phyloP scores from a whole-genome alignment of 2,113 vertebrate genomes.

The Takifugu flavidus region DNA sequence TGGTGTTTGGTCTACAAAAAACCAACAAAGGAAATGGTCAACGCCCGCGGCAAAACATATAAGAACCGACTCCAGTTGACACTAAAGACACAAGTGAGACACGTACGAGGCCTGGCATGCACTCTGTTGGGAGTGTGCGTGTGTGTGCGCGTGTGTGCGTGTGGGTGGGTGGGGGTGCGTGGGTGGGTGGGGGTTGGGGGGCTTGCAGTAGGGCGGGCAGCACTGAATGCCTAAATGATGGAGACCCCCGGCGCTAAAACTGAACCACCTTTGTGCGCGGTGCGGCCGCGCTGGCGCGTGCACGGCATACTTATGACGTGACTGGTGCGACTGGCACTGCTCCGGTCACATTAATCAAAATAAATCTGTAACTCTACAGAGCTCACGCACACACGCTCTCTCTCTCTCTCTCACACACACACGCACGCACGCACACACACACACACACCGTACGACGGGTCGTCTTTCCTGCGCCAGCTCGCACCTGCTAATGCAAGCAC shows the following conservation, averaged over 20 bases:
- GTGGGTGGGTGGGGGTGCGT: conserved; percentile 35
- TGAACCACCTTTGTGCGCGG: conserved; percentile 71
- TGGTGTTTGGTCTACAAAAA: conserved; percentile 94
- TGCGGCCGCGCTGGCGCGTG: conserved; percentile 71
- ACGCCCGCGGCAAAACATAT: neutral
- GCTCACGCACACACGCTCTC: conserved; percentile 14
- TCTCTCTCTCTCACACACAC: neutral
- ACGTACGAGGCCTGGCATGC: conserved; percentile 9
- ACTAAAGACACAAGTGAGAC: neutral
- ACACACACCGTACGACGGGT: neutral
- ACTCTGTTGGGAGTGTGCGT: conserved; percentile 42
- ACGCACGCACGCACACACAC: neutral
- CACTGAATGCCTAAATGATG: conserved; percentile 73
- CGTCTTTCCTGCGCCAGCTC: too few species aligned
- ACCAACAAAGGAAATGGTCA: conserved; percentile 35
- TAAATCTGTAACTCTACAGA: conserved; percentile 8
- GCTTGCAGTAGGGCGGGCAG: conserved; percentile 10
- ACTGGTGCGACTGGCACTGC: conserved; percentile 34
- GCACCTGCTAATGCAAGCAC: too few species aligned
- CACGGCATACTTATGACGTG: conserved; percentile 70
- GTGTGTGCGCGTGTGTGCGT: conserved; percentile 30
- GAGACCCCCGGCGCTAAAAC: conserved; percentile 65
- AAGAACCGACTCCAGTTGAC: neutral
- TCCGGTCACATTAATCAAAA: conserved; percentile 54
- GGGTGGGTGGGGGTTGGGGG: conserved; percentile 33